These are phyloP conservation scores for Actenoides lindsayi DNA, from an alignment of 2,113 vertebrate species.

Conservation along the genomic window DNA sequence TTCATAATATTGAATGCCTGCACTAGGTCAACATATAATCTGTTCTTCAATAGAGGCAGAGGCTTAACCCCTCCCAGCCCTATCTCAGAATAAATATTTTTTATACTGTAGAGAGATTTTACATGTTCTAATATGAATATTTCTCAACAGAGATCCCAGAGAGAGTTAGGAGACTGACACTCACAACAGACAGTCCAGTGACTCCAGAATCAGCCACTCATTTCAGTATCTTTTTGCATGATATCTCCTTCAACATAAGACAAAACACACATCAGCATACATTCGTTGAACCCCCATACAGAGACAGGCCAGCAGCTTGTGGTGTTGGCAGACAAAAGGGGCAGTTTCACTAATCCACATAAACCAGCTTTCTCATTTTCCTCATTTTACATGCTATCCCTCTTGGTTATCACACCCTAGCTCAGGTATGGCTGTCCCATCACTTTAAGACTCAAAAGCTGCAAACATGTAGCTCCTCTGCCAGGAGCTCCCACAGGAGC, in stretches of 20 bases:
- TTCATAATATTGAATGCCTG: constrained; percentile 57
- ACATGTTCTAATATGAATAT: neutral
- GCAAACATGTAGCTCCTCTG: neutral
- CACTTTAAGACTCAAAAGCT: neutral
- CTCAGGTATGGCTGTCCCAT: neutral
- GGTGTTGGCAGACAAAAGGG: neutral
- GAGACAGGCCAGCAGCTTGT: neutral
- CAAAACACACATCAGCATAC: neutral
- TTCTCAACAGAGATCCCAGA: neutral
- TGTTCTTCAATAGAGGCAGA: constrained; percentile 9
- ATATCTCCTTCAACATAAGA: neutral
- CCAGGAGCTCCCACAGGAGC: neutral
- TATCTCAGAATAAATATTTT: neutral
- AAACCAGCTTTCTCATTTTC: neutral
- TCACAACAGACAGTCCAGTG: neutral
- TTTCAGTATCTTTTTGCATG: neutral
- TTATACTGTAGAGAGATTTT: neutral
- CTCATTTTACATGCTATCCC: neutral
- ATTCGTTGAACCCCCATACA: neutral
- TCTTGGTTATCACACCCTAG: neutral
- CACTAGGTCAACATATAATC: constrained; percentile 38
- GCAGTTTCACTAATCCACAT: neutral
- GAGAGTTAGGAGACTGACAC: neutral
- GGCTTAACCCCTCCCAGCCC: neutral
- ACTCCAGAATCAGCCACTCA: neutral